Base-by-base conservation (phyloP, 2,797 vertebrate genomes). In the Heterohyrax brucei region DNA sequence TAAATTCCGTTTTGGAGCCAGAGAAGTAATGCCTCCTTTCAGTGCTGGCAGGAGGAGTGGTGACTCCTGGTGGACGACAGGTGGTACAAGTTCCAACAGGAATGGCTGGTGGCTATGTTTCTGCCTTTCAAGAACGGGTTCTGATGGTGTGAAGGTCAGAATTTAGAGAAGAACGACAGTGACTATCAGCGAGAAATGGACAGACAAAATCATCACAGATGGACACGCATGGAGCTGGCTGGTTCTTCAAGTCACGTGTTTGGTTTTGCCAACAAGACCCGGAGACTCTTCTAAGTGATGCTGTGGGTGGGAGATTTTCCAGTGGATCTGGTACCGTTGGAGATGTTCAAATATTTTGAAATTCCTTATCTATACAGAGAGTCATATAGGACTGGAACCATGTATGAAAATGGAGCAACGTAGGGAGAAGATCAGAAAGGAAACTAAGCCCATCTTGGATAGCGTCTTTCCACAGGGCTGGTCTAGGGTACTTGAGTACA, bases 1-100 rank as follows among this genome's bases (percentile, higher is more conserved):
- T 91, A 88, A 93, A 96, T 96, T 91, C 96, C 93, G 96, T 97
- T 78, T 97, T 96, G 96, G 95, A 97, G 95, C 89, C 93, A 92
- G 83, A 95, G 83, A 80, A 95, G 96, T 78, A 95, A 92, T 30
- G 68, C 16, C 22, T 88, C 73, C 59, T 26, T 46, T 2, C 87
- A 28, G 66, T 93, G 70, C 8, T 72, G n/a, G 89, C 44, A 95
- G 81, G 73, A 83, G 28, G 64, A 0, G 0, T 33, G 6, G 10
- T 1, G 62, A 8, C 64, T 93, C 85, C 59, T 61, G 18, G 75
- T 8, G 30, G 89, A 91, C 85, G 89, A 94, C 50, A 64, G 59
- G 39, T 7, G 78, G 75, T 87, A 83, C 56, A 3, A 44, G 75
- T 64, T 87, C 70, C 78, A 24, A 53, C 70, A 77, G 94, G 66